phyloP scores from a whole-genome alignment of 2,113 vertebrate genomes.

The Neofelis nebulosa region DNA sequence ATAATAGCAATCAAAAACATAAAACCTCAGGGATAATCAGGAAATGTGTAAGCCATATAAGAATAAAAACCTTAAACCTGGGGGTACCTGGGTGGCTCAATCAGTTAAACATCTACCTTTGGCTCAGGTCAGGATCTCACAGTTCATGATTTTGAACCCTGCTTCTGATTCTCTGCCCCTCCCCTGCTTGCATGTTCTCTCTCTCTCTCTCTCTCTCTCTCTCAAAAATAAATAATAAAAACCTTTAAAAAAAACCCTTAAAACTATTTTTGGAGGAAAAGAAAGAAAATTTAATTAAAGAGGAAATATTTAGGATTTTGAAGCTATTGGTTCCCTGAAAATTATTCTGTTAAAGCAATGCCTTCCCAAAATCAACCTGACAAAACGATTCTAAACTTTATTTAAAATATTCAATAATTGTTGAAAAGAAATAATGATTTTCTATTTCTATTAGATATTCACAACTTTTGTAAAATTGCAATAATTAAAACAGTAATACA shows the following conservation, averaged over 20 bases:
- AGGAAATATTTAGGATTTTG: constrained; percentile 41
- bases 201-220: too few species aligned
- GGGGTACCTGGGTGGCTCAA: too few species aligned
- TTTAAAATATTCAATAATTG: background rate
- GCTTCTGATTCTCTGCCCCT: too few species aligned
- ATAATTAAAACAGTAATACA: background rate
- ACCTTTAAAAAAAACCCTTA: background rate
- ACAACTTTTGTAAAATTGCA: background rate
- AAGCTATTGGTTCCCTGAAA: background rate
- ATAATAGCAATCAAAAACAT: background rate
- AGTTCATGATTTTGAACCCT: too few species aligned
- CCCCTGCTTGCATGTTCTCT: too few species aligned
- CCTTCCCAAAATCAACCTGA: background rate
- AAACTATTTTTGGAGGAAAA: constrained; percentile 13
- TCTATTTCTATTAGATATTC: background rate
- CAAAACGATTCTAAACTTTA: constrained; percentile 38
- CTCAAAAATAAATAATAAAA: too few species aligned
- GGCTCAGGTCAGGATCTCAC: too few species aligned
- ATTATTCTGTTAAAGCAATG: constrained; percentile 26
- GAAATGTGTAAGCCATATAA: background rate
- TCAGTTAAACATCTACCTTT: too few species aligned
- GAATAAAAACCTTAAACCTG: background rate
- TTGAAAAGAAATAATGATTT: background rate
- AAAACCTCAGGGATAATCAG: background rate
- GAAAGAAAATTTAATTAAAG: background rate